phyloP scores from a whole-genome alignment of 2,113 vertebrate genomes.

The Anser cygnoides region DNA sequence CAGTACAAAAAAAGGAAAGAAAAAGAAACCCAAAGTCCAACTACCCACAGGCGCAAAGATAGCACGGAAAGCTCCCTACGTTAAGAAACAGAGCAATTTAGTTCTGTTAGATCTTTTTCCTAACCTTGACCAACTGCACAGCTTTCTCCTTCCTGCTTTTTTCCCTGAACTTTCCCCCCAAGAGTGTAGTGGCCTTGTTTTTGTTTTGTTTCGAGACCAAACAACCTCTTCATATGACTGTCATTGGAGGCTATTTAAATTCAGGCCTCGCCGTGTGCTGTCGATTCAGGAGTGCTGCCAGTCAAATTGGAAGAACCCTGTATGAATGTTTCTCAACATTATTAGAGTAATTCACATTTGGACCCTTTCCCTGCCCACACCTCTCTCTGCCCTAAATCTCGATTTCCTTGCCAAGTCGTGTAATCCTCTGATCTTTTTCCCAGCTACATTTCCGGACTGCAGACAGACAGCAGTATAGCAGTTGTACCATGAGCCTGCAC shows the following conservation, averaged over 20 bases:
- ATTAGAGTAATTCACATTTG: conserved; percentile 4
- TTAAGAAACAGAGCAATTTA: not conserved
- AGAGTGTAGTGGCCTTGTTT: not conserved
- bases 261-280: not conserved
- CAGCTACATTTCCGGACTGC: not conserved
- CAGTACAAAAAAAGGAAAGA: not conserved
- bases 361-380: not conserved
- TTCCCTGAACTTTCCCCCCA: not conserved
- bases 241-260: not conserved
- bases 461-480: not conserved
- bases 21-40: not conserved
- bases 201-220: not conserved
- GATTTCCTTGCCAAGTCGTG: not conserved
- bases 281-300: not conserved
- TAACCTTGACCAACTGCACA: not conserved
- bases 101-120: not conserved
- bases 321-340: not conserved
- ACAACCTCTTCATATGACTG: not conserved
- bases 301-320: not conserved
- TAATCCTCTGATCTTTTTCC: not conserved
- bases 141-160: not conserved
- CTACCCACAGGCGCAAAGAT: not conserved
- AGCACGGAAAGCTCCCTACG: not conserved
- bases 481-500: not conserved
- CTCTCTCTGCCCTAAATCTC: not conserved